Evolutionary conservation across 2,113 vertebrate genomes (phyloP).

Genomic region (Myrmecophaga tridactyla): DNA sequence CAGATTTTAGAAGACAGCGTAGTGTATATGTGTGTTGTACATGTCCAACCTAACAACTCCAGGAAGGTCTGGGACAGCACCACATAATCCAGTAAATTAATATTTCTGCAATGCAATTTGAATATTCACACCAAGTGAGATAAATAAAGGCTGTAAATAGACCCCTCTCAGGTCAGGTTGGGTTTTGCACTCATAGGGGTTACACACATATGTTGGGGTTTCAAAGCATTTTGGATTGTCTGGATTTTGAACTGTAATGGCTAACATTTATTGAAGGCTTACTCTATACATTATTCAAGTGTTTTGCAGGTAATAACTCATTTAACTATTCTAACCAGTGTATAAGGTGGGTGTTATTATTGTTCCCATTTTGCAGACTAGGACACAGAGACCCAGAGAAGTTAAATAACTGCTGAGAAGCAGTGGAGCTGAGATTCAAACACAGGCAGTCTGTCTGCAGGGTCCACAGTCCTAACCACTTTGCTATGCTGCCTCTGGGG

Average conservation of each 20-base stretch:
- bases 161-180: background rate
- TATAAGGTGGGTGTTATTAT: background rate
- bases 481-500: background rate
- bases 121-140: background rate
- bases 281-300: background rate
- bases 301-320: background rate
- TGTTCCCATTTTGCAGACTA: background rate
- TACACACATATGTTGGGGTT: background rate
- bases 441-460: background rate
- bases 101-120: background rate
- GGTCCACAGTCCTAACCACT: background rate
- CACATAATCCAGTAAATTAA: background rate
- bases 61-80: background rate
- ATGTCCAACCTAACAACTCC: background rate
- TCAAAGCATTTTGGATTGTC: constrained; percentile 17
- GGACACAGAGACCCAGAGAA: background rate
- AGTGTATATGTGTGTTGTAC: background rate
- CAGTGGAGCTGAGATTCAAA: background rate
- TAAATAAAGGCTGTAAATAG: background rate
- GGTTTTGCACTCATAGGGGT: background rate
- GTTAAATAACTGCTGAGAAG: background rate
- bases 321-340: background rate
- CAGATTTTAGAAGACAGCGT: background rate
- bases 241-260: background rate
- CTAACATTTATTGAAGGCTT: background rate